Conservation (phyloP, 2,888 invertebrate species). For the Busseola fusca region DNA sequence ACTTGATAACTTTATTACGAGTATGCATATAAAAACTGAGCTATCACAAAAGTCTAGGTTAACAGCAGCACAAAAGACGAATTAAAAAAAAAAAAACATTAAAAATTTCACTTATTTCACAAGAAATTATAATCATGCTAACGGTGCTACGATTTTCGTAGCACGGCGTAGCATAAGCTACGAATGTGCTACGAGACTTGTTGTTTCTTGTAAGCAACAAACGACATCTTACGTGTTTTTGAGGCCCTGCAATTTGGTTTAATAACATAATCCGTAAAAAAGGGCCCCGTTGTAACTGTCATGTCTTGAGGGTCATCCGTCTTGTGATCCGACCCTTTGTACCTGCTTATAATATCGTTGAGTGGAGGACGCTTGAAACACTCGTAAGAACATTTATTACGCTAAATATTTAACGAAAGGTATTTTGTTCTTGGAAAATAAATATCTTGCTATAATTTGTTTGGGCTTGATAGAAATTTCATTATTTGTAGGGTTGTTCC, state of each 20-base stretch:
- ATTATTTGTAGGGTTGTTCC: slow-evolving; percentile 16
- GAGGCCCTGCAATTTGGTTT: slow-evolving; percentile 56
- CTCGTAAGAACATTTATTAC: slow-evolving; percentile 49
- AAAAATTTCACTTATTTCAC: neutral
- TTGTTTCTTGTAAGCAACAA: slow-evolving; percentile 58
- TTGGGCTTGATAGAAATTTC: neutral
- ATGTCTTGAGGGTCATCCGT: slow-evolving; percentile 72
- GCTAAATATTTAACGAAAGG: slow-evolving; percentile 43
- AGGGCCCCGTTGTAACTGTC: slow-evolving; percentile 68
- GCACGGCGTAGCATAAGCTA: slow-evolving; percentile 50
- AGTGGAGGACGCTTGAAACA: slow-evolving; percentile 47
- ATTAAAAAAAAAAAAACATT: neutral
- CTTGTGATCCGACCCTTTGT: slow-evolving; percentile 63
- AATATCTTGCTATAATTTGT: neutral
- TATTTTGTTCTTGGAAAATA: slow-evolving; percentile 23
- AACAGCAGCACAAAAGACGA: neutral
- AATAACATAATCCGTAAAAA: slow-evolving; percentile 66
- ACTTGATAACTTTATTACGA: neutral
- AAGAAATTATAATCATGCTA: neutral
- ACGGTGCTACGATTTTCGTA: slow-evolving; percentile 47
- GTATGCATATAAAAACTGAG: neutral
- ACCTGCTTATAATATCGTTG: slow-evolving; percentile 68
- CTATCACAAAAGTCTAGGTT: neutral
- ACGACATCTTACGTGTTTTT: slow-evolving; percentile 40
- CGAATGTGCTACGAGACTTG: slow-evolving; percentile 50